phyloP scores from a whole-genome alignment of 2,113 vertebrate species.

The Loxodonta africana region DNA sequence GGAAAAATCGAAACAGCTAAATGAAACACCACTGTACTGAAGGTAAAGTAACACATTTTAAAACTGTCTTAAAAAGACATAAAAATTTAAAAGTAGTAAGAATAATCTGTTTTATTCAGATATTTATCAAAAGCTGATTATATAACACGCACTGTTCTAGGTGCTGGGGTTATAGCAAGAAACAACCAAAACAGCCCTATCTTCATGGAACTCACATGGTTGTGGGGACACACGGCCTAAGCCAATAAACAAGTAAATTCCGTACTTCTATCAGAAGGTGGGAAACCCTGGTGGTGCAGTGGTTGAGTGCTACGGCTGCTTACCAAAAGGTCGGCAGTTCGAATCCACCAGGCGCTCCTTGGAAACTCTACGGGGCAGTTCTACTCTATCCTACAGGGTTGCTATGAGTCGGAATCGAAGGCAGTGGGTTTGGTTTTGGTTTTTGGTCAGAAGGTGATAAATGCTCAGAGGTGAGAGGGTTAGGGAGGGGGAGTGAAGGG shows the following conservation, averaged over 20 bases:
- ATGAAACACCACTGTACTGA: background rate
- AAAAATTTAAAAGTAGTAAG: background rate
- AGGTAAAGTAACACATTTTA: background rate
- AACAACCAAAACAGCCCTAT: background rate
- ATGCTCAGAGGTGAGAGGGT: background rate
- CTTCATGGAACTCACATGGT: background rate
- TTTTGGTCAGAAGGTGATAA: background rate
- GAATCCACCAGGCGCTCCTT: too few relatives aligned
- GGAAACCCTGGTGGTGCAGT: too few relatives aligned
- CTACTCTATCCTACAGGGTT: too few relatives aligned
- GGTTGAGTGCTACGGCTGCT: too few relatives aligned
- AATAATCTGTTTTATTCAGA: background rate
- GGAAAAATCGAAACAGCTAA: slow-evolving; percentile 18
- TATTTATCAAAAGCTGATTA: background rate
- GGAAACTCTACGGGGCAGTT: too few relatives aligned
- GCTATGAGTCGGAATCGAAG: too few relatives aligned
- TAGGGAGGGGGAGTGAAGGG: background rate
- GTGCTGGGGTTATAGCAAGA: background rate
- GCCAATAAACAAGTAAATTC: background rate
- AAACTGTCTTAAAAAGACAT: background rate
- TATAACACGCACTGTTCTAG: background rate
- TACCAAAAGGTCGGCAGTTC: too few relatives aligned
- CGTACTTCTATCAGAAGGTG: background rate
- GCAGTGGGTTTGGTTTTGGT: too few relatives aligned
- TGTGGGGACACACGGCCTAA: background rate